Evolutionary conservation across 1,140 invertebrate genomes (phyloP), one percentile per base, ranked within the genome.

Genomic region (Drosophila seguyi): DNA sequence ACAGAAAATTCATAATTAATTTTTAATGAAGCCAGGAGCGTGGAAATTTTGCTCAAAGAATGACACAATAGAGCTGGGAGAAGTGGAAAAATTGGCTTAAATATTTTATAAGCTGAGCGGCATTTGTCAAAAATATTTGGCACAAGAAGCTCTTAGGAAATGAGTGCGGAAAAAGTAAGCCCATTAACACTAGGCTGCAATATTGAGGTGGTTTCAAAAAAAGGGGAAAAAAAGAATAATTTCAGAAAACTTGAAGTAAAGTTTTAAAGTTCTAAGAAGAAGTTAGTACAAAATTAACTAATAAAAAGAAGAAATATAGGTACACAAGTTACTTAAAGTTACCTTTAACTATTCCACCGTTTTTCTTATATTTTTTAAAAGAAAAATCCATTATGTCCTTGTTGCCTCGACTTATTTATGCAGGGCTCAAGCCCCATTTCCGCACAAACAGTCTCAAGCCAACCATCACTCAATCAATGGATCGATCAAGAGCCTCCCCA

Each of bases 401-500:
- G 52, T 27, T 44, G 52, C 4, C 5, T 8, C 65, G 69, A 65
- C 69, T 22, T 42, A 56, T 48, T 57, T 53, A 36, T 58, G 53
- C 25, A 66, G 60, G 73, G 68, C 83, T 81, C 79, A 57, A 65
- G 41, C 38, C 45, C 69, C 38, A 81, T 67, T 82, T 81, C 47
- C 56, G 55, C 65, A 79, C 81, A 82, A 82, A 71, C 62, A 53
- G 47, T 66, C 50, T 36, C 48, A 8, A 71, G 68, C 68, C 87
- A 83, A 63, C 82, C 78, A 75, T 78, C 66, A 69, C 72, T 72
- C 84, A 84, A 74, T 80, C 84, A 82, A 69, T 76, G 65, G 71
- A 82, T 71, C 83, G 77, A 82, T 76, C 83, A 88, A 74, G 79
- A 63, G 61, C 38, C 38, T 67, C 66, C 62, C 42, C 45, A 41